Conservation (phyloP, 2,113 vertebrate genomes). For the Podiceps cristatus region DNA sequence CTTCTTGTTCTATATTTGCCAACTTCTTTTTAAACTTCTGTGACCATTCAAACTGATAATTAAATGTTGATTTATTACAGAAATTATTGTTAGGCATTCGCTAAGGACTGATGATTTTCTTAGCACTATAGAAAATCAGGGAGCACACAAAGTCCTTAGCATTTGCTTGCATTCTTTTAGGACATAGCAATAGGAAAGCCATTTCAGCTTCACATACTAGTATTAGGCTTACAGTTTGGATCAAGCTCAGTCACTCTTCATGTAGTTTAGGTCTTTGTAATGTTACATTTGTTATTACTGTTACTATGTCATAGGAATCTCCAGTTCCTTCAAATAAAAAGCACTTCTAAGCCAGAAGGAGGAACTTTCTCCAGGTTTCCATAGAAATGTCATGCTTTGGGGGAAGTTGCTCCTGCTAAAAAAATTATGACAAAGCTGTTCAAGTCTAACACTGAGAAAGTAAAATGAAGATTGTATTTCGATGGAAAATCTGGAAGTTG, state of each 20-base stretch:
- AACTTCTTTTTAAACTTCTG: conserved; percentile 3
- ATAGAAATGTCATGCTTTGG: conserved; percentile 40
- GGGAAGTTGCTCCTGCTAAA: neutral
- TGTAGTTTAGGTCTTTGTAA: neutral
- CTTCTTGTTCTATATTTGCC: neutral
- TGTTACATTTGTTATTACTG: neutral
- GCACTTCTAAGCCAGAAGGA: neutral
- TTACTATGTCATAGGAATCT: neutral
- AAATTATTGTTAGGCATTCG: conserved; percentile 13
- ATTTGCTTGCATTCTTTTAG: neutral
- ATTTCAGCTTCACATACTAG: neutral
- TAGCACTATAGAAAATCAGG: neutral
- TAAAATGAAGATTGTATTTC: neutral
- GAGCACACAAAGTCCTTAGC: neutral
- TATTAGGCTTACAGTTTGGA: neutral
- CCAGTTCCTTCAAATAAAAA: conserved; percentile 16
- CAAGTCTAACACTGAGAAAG: neutral
- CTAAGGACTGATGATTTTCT: neutral
- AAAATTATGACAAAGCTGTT: conserved; percentile 51
- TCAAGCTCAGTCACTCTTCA: neutral
- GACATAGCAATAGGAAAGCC: neutral
- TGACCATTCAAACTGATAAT: neutral
- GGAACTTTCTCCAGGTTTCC: conserved; percentile 5
- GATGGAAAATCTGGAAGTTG: conserved; percentile 19
- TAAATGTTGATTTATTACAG: conserved; percentile 20